Evolutionary conservation across 2,113 vertebrate species (phyloP).

Genomic region (Thryonomys swinderianus): DNA sequence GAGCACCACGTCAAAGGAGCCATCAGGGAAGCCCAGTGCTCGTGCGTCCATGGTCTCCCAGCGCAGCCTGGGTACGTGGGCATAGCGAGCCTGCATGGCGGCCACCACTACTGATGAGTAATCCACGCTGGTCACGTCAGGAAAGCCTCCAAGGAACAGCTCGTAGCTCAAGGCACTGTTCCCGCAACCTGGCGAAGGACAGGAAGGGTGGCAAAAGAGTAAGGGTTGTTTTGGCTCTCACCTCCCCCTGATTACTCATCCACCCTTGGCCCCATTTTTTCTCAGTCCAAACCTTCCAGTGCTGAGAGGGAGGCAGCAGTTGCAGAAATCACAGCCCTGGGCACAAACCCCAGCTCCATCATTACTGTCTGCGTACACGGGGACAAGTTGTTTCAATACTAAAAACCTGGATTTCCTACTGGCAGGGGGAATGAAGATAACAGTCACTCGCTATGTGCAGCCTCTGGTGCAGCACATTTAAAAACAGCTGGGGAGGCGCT

Average conservation of each 20-base stretch:
- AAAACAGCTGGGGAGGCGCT: constrained; percentile 10
- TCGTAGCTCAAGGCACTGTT: constrained; percentile 94
- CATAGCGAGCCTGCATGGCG: constrained; percentile 89
- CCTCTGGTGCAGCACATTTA: neutral
- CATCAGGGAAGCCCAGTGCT: constrained; percentile 87
- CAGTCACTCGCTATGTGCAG: neutral
- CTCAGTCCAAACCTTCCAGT: neutral
- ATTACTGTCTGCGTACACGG: neutral
- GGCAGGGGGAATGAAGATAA: neutral
- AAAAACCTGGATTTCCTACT: constrained; percentile 13
- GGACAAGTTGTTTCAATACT: neutral
- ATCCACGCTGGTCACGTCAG: constrained; percentile 93
- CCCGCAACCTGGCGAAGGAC: constrained; percentile 91
- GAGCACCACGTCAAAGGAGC: constrained; percentile 92
- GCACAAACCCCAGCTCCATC: neutral
- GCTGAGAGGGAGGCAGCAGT: neutral
- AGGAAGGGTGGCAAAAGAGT: constrained; percentile 23
- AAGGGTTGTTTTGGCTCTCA: constrained; percentile 58
- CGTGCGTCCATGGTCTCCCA: constrained; percentile 94
- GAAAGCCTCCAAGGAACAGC: constrained; percentile 89
- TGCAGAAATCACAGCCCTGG: constrained; percentile 8
- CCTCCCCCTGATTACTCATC: neutral
- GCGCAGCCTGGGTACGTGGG: constrained; percentile 86
- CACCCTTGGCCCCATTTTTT: constrained; percentile 2
- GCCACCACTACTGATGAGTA: constrained; percentile 93